Percentiles rank a stretch among this genome's conserved stretches.
These are phyloP conservation scores for Potamilus streckersoni DNA, from an alignment of 1,140 invertebrate species.

Conservation along the genomic window DNA sequence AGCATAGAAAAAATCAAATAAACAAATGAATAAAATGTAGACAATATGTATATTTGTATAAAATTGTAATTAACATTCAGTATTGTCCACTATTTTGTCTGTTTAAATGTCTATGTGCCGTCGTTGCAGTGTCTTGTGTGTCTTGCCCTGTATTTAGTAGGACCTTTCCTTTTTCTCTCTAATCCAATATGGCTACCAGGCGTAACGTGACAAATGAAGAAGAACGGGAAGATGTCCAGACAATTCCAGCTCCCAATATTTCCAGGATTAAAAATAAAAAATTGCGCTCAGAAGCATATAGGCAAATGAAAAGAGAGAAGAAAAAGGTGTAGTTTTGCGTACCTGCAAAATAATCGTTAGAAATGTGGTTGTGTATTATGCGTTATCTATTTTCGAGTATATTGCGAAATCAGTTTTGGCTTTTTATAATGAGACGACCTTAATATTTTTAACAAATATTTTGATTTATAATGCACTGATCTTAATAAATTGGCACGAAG, in stretches of 20 bases:
- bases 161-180: too few relatives aligned
- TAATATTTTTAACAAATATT: neutral
- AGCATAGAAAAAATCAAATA: too few relatives aligned
- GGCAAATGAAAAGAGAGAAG: slow-evolving; percentile 60
- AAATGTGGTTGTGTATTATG: neutral
- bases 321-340: slow-evolving; percentile 49
- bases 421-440: neutral
- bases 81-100: too few relatives aligned
- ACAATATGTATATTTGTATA: too few relatives aligned
- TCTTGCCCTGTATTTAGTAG: too few relatives aligned
- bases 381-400: neutral
- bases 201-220: too few relatives aligned
- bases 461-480: neutral
- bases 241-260: slow-evolving; percentile 53
- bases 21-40: too few relatives aligned
- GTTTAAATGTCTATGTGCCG: too few relatives aligned
- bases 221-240: too few relatives aligned
- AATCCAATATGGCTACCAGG: too few relatives aligned
- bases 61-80: too few relatives aligned
- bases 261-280: slow-evolving; percentile 66
- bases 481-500: neutral
- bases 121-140: too few relatives aligned
- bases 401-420: neutral
- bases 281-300: slow-evolving; percentile 55
- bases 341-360: neutral